Evolutionary conservation across 2,797 vertebrate species (phyloP).

Genomic region (Glossophaga mutica): DNA sequence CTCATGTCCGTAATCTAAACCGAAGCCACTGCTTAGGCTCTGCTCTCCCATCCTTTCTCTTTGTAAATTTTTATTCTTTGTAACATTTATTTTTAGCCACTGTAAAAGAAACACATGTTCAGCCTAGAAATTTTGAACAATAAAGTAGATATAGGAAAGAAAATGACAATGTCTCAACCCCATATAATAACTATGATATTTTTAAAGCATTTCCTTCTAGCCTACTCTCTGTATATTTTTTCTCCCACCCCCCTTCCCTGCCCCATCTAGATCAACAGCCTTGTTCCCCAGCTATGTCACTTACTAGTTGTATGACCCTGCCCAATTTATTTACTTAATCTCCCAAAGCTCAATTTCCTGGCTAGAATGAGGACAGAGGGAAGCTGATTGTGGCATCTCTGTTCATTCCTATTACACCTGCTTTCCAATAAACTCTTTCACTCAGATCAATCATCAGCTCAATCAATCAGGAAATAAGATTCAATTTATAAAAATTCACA

Average conservation of each 20-base stretch:
- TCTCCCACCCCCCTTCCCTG: neutral
- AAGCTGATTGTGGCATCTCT: neutral
- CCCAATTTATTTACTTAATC: neutral
- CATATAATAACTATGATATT: neutral
- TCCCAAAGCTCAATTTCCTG: neutral
- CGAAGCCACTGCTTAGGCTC: neutral
- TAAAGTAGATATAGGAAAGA: conserved; percentile 14
- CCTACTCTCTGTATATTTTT: neutral
- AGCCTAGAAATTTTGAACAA: conserved; percentile 3
- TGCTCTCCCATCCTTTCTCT: neutral
- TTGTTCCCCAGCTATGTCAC: neutral
- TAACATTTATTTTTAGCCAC: conserved; percentile 16
- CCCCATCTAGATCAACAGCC: neutral
- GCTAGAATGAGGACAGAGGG: neutral
- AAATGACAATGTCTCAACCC: neutral
- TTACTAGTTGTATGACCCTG: neutral
- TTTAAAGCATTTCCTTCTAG: conserved; percentile 6
- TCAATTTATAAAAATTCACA: conserved; percentile 29
- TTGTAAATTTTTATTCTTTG: conserved; percentile 8
- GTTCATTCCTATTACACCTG: neutral
- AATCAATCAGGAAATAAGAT: conserved; percentile 10
- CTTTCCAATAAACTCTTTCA: conserved; percentile 44
- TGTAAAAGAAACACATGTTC: neutral
- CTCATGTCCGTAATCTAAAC: neutral
- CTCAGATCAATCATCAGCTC: conserved; percentile 27